Conservation (phyloP, 2,797 vertebrate genomes). For the Amphiprion clarkii region DNA sequence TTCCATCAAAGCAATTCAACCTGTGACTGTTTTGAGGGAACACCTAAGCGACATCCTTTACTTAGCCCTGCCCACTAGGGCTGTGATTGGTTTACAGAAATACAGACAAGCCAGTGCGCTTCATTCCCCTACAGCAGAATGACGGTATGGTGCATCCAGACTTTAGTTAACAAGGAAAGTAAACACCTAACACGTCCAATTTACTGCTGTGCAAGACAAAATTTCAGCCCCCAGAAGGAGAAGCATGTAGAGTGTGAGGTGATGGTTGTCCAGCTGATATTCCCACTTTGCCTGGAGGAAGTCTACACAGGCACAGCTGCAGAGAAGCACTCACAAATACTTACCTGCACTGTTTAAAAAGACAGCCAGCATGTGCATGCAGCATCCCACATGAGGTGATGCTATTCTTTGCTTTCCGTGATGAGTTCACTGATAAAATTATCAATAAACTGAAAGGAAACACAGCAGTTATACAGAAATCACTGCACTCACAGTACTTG, state of each 20-base stretch:
- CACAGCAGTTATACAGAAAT: constrained; percentile 19
- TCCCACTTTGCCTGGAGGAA: constrained; percentile 4
- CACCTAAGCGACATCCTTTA: too few relatives aligned
- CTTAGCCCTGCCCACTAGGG: too few relatives aligned
- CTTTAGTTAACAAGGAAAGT: neutral
- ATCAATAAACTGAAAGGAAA: constrained; percentile 24
- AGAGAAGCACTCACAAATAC: constrained; percentile 14
- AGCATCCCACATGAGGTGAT: constrained; percentile 7
- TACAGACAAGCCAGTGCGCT: too few relatives aligned
- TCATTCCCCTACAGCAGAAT: too few relatives aligned
- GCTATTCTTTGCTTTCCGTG: constrained; percentile 10
- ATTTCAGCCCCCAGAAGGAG: neutral
- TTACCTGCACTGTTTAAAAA: constrained; percentile 1
- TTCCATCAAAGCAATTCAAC: too few relatives aligned
- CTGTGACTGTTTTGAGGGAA: too few relatives aligned
- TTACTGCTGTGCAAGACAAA: neutral
- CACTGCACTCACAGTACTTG: constrained; percentile 24
- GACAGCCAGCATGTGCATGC: neutral
- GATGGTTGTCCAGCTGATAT: constrained; percentile 18
- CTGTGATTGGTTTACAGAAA: too few relatives aligned
- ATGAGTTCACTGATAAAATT: constrained; percentile 8
- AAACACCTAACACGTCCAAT: neutral
- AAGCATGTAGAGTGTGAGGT: constrained; percentile 12
- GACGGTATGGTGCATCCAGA: neutral
- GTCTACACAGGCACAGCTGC: neutral